phyloP scores from a whole-genome alignment of 2,888 invertebrate genomes.

The Drosophila heteroneura region DNA sequence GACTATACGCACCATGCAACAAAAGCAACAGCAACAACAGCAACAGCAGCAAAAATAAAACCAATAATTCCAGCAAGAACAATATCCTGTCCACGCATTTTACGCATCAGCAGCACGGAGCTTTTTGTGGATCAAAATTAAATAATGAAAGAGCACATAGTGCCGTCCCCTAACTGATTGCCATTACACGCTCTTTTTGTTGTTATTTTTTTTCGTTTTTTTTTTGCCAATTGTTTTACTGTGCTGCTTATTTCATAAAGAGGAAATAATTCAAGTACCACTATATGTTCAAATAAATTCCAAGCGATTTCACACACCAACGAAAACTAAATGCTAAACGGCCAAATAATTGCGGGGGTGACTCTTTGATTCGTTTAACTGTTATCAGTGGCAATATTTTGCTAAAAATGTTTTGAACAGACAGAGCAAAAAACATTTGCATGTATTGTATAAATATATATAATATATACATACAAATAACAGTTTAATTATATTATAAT shows the following conservation, averaged over 20 bases:
- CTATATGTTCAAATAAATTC: constrained; percentile 11
- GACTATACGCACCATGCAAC: constrained; percentile 13
- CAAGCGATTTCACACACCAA: constrained; percentile 18
- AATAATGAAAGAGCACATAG: constrained; percentile 54
- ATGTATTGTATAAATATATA: constrained; percentile 10
- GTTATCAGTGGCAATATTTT: constrained; percentile 24
- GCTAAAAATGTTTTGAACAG: constrained; percentile 18
- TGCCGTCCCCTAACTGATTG: constrained; percentile 40
- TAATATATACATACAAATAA: neutral
- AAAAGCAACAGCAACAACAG: constrained; percentile 12
- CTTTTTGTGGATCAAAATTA: constrained; percentile 60
- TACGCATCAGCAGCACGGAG: constrained; percentile 39
- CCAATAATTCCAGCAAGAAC: constrained; percentile 9
- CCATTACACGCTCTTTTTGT: constrained; percentile 21
- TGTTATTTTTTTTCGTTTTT: constrained; percentile 4
- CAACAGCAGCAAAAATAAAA: constrained; percentile 17
- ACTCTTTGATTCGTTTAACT: constrained; percentile 9
- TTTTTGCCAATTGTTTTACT: constrained; percentile 20
- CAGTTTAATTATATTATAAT: constrained; percentile 3
- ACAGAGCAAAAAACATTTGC: constrained; percentile 44
- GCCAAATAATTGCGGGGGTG: constrained; percentile 21
- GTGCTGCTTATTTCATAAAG: constrained; percentile 37
- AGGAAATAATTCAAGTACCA: constrained; percentile 21
- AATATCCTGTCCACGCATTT: constrained; percentile 17
- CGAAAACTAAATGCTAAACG: constrained; percentile 5